phyloP scores from a whole-genome alignment of 2,888 invertebrate species.

The Hirtodrosophila histrioides region DNA sequence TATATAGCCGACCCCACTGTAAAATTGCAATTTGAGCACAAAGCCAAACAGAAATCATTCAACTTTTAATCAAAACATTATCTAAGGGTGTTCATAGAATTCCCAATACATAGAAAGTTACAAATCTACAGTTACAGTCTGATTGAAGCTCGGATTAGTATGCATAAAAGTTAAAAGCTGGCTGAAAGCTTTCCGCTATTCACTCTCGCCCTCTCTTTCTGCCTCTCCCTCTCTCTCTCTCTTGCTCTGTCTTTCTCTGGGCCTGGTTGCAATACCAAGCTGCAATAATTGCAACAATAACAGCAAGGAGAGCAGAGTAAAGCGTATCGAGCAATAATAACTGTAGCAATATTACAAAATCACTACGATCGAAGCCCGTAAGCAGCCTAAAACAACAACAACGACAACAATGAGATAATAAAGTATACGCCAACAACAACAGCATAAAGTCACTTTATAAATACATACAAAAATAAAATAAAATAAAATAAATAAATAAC shows the following conservation, averaged over 20 bases:
- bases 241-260: constrained; percentile 41
- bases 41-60: too few relatives aligned
- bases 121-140: constrained; percentile 49
- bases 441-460: constrained; percentile 22
- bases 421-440: constrained; percentile 20
- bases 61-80: constrained; percentile 12
- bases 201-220: constrained; percentile 4
- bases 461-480: constrained; percentile 18
- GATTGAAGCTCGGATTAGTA: constrained; percentile 36
- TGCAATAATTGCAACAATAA: constrained; percentile 73
- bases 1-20: too few relatives aligned
- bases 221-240: constrained; percentile 11
- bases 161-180: constrained; percentile 45
- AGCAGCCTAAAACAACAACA: constrained; percentile 30
- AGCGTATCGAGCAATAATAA: constrained; percentile 72
- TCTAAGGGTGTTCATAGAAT: constrained; percentile 51
- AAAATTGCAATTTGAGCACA: too few relatives aligned
- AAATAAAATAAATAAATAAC: constrained; percentile 24
- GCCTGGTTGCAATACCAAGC: constrained; percentile 70
- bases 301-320: constrained; percentile 56
- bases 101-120: constrained; percentile 60
- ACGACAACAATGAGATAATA: constrained; percentile 51
- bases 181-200: constrained; percentile 37
- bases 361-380: constrained; percentile 50
- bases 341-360: constrained; percentile 77